phyloP scores from a whole-genome alignment of 2,113 vertebrate species.

The Lasiurus borealis region DNA sequence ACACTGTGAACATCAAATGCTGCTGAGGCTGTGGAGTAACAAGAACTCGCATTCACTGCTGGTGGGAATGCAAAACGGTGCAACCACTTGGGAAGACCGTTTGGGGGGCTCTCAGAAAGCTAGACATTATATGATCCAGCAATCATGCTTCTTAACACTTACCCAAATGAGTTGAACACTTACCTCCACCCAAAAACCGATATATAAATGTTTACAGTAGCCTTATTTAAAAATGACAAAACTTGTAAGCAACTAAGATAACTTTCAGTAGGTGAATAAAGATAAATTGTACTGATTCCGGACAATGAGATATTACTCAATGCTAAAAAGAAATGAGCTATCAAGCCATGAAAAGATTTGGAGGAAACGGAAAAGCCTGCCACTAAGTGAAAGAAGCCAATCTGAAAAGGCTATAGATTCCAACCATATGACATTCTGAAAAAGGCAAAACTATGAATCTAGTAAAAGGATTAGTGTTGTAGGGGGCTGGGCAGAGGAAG shows the following conservation, averaged over 20 bases:
- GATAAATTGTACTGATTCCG: background rate
- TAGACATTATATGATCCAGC: background rate
- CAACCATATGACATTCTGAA: background rate
- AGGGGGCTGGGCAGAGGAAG: background rate
- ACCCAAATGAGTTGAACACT: background rate
- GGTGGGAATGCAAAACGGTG: background rate
- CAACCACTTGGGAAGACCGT: background rate
- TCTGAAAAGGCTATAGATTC: slow-evolving; percentile 29
- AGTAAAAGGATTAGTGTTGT: background rate
- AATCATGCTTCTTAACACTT: background rate
- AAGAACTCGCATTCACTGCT: background rate
- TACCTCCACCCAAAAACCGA: background rate
- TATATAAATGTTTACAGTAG: background rate
- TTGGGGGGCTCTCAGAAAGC: slow-evolving; percentile 5
- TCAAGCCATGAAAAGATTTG: background rate
- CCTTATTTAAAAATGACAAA: slow-evolving; percentile 7
- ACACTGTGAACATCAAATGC: background rate
- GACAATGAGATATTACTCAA: background rate
- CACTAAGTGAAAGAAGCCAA: slow-evolving; percentile 42
- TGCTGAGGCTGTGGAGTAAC: background rate
- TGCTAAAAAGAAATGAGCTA: slow-evolving; percentile 30
- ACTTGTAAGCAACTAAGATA: slow-evolving; percentile 12
- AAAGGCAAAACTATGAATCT: background rate
- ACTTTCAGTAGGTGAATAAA: background rate
- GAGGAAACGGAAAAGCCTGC: background rate